Percentiles rank a stretch among this genome's conserved stretches.
These are phyloP conservation scores for Gavialis gangeticus DNA, from an alignment of 2,113 vertebrate genomes.

Conservation along the genomic window DNA sequence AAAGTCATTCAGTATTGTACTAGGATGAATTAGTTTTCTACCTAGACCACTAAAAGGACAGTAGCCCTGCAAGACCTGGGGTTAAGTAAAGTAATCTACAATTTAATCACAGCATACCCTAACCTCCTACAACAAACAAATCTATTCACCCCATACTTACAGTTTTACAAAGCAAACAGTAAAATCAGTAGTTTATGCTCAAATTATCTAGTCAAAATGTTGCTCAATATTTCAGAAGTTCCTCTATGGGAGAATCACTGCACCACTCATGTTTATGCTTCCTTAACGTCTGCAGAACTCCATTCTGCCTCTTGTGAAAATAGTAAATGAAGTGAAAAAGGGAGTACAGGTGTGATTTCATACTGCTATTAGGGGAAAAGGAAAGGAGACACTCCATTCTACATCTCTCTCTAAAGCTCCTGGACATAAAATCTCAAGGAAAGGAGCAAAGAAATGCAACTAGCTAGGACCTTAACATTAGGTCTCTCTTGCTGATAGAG, in stretches of 20 bases:
- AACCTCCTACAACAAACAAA: background rate
- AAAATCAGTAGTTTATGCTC: background rate
- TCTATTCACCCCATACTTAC: background rate
- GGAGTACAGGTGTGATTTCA: background rate
- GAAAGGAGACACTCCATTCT: background rate
- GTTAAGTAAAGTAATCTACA: background rate
- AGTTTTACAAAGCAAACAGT: background rate
- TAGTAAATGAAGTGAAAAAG: background rate
- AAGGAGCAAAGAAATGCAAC: background rate
- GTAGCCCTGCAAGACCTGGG: background rate
- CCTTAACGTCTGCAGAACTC: background rate
- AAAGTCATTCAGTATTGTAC: background rate
- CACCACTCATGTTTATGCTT: background rate
- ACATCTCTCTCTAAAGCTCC: fast-evolving
- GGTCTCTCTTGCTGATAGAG: background rate
- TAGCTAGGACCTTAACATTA: background rate
- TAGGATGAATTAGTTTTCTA: background rate
- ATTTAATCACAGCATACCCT: background rate
- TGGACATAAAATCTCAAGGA: background rate
- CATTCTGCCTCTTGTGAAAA: fast-evolving
- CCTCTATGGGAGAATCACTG: background rate
- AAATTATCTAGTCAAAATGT: background rate
- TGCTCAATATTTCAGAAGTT: background rate
- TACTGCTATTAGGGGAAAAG: background rate
- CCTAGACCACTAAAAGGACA: background rate